Evolutionary conservation across 2,797 vertebrate genomes (phyloP).

Genomic region (Galaxias olidus): DNA sequence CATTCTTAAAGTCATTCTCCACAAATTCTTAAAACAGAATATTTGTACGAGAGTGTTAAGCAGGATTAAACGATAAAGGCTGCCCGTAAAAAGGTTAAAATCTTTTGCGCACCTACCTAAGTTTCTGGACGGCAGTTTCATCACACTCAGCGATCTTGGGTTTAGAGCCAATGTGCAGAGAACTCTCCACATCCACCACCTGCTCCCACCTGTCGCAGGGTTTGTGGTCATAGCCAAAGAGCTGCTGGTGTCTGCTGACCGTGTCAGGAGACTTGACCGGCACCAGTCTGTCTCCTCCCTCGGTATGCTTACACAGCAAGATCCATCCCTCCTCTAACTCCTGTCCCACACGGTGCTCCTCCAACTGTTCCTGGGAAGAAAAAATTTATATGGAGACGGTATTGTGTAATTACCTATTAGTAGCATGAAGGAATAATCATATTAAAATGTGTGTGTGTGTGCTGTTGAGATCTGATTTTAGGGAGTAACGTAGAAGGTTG

Average conservation of each 20-base stretch:
- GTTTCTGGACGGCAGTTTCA: slow-evolving; percentile 83
- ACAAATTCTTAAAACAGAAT: no score
- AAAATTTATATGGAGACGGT: no score
- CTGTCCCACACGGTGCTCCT: slow-evolving; percentile 84
- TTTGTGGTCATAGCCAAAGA: slow-evolving; percentile 93
- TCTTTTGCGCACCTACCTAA: slow-evolving; percentile 86
- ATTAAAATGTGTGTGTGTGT: no score
- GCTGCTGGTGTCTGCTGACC: slow-evolving; percentile 87
- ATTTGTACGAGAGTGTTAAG: no score
- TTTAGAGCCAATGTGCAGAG: slow-evolving; percentile 83
- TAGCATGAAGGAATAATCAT: no score
- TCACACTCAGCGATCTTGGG: slow-evolving; percentile 84
- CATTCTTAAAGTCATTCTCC: no score
- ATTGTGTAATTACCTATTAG: no score
- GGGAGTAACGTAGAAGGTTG: no score
- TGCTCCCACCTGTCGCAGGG: slow-evolving; percentile 94
- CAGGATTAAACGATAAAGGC: no score
- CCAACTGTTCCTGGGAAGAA: slow-evolving; percentile 86
- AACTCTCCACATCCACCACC: slow-evolving; percentile 89
- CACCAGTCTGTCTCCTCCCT: slow-evolving; percentile 91
- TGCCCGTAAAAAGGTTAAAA: no score
- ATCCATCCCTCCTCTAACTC: slow-evolving; percentile 93
- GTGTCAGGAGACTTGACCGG: slow-evolving; percentile 90
- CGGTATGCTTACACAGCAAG: slow-evolving; percentile 90
- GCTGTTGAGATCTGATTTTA: no score